These are phyloP conservation scores for Pelosia muscerda DNA, from an alignment of 2,888 invertebrate genomes.

Conservation along the genomic window DNA sequence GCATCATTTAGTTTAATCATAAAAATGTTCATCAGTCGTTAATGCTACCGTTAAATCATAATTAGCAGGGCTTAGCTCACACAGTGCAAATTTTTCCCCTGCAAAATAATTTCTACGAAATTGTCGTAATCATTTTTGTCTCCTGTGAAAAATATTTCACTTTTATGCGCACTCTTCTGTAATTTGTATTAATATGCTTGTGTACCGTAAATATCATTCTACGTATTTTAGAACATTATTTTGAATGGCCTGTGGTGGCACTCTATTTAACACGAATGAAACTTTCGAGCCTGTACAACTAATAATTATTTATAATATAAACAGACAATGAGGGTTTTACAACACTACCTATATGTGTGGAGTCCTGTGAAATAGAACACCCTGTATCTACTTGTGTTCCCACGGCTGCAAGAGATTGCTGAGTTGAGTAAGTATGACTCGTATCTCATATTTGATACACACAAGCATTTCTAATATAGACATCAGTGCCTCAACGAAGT, in stretches of 20 bases:
- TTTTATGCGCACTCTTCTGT: conserved; percentile 39
- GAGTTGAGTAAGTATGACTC: not conserved
- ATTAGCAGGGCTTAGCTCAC: conserved; percentile 56
- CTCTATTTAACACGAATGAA: not conserved
- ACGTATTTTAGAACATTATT: not conserved
- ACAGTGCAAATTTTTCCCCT: conserved; percentile 55
- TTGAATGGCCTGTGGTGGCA: not conserved
- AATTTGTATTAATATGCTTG: conserved; percentile 7
- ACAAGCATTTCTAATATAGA: no score
- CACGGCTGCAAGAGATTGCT: no score
- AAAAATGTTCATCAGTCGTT: conserved; percentile 52
- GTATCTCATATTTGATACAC: not conserved
- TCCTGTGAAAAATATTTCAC: conserved; percentile 44
- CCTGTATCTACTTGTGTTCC: no score
- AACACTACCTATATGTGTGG: no score
- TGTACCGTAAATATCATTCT: conserved; percentile 1
- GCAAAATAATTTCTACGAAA: conserved; percentile 44
- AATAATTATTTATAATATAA: not conserved
- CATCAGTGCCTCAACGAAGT: no score
- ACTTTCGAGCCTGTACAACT: not conserved
- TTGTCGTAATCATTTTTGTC: conserved; percentile 47
- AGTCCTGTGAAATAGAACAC: not conserved
- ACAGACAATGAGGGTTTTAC: no score
- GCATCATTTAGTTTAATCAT: conserved; percentile 27
- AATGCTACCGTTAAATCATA: conserved; percentile 64